Evolutionary conservation across 2,113 vertebrate species (phyloP), one percentile per base, ranked within the genome.

Genomic region (Myiozetetes cayanensis): DNA sequence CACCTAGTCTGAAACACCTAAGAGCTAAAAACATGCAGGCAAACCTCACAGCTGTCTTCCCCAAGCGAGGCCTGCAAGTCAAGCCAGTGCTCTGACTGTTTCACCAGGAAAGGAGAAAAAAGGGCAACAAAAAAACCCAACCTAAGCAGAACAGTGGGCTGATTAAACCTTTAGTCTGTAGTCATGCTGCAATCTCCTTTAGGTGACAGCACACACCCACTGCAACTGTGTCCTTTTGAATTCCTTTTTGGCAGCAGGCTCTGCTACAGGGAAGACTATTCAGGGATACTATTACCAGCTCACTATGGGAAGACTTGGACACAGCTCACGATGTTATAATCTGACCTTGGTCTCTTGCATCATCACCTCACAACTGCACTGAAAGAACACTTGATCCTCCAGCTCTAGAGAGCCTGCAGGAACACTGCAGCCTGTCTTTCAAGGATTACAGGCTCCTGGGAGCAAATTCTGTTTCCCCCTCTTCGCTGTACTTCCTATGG

Each of bases 311-410:
- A 94, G 71, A 24, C 58, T 82, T 41, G 71, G 78, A 49, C 68
- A 70, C 37, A 56, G 37, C 47, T 82, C 19, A 12, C 37, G 53
- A 65, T 0, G 0, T 33, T 63, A 78, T 37, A 52, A 61, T 18
- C 88, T 66, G 90, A 96, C 82, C 75, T 79, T 79, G 85, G 53
- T 41, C 10, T 2, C 50, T 85, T 82, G 75, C 92, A 87, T 88
- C 90, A 93, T 70, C 90, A 76, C 53, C n/a, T 80, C 79, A 41
- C 77, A 89, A 87, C 31, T 85, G 90, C 58, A 79, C 67, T 73
- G 55, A 33, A 83, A 67, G 81, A 75, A 89, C 70, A 89, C 21
- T 79, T 89, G 89, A 95, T 92, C 86, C 80, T 76, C 28, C 80
- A 81, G 76, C 80, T 74, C 89, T 58, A 24, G 31, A 63, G 80